Evolutionary conservation across 2,888 invertebrate species (phyloP).

Genomic region (Bellardia bayeri): DNA sequence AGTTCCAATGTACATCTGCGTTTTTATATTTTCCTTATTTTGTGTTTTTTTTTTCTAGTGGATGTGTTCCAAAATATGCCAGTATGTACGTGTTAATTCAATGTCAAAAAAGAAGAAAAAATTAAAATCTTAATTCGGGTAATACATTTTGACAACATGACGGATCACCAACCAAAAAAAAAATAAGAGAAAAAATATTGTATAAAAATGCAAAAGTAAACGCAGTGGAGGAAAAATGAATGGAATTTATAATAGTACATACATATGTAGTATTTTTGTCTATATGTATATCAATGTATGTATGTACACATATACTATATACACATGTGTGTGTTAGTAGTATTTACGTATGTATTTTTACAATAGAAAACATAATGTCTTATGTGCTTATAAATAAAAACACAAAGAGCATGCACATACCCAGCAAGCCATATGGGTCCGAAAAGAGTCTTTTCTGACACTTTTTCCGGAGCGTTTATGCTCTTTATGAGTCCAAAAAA

Average conservation of each 20-base stretch:
- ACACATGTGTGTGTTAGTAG: not conserved
- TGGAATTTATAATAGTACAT: slow-evolving; percentile 33
- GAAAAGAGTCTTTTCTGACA: no score
- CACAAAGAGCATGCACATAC: not conserved
- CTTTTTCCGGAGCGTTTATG: no score
- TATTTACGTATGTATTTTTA: not conserved
- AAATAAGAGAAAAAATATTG: slow-evolving; percentile 30
- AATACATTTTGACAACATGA: slow-evolving; percentile 85
- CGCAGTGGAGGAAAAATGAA: slow-evolving; percentile 71
- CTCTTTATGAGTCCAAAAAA: no score
- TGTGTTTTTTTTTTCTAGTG: not conserved
- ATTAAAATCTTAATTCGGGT: slow-evolving; percentile 84
- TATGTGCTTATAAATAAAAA: no score
- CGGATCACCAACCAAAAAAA: slow-evolving; percentile 83
- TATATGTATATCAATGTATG: not conserved
- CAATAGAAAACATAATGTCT: not conserved
- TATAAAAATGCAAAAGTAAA: slow-evolving; percentile 77
- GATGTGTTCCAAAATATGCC: slow-evolving; percentile 45
- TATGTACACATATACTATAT: not conserved
- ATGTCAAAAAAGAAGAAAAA: slow-evolving; percentile 75
- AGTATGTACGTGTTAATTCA: slow-evolving; percentile 73
- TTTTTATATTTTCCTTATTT: slow-evolving; percentile 39
- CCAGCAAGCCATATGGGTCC: no score
- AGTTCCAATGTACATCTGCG: slow-evolving; percentile 67
- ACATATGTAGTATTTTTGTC: not conserved